Evolutionary conservation across 2,113 vertebrate species (phyloP), one percentile per base, ranked within the genome.

Genomic region (Podarcis cretensis): DNA sequence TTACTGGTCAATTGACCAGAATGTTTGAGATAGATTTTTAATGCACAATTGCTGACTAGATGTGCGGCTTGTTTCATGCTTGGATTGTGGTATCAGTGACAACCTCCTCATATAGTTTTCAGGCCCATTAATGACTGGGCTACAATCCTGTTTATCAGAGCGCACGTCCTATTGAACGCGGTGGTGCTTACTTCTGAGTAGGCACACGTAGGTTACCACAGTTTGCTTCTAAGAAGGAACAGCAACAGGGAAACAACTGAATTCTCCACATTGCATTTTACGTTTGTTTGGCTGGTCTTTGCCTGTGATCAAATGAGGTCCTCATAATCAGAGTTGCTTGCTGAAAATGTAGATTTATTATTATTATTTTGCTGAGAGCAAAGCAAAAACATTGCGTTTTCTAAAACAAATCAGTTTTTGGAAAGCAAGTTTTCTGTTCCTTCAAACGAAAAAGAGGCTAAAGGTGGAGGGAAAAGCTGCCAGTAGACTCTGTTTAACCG

Each of bases 401-500:
- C 75, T 77, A 77, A 43, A 77, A 77, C 23, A 43, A 10, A 40
- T 43, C 59, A 63, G 18, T 37, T 37, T 75, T 75, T 40, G 21
- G 21, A 76, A 76, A 9, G 3, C 18, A 21, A 37, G 3, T 40
- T 9, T 76, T 40, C 20, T 8, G 13, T 21, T 76, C 8, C 6
- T 30, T 71, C 4, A 10, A 75, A 13, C 7, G 2, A 59, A 54
- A 37, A 54, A n/a, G 40, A 71, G 10, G 48, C 9, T 30, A 1
- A n/a, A 91, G 93, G 48, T 54, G 48, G 48, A 54, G 48, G 48
- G 48, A 92, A 83, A 84, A 94, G 3, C 86, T 94, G 87, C 94
- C 90, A 87, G 77, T 83, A 92, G 94, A 85, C 94, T 95, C 43
- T 91, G 87, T 92, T 95, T 98, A 97, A 96, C 92, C 57, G 95